Evolutionary conservation across 2,888 invertebrate genomes (phyloP).

Genomic region (Formica aserva): DNA sequence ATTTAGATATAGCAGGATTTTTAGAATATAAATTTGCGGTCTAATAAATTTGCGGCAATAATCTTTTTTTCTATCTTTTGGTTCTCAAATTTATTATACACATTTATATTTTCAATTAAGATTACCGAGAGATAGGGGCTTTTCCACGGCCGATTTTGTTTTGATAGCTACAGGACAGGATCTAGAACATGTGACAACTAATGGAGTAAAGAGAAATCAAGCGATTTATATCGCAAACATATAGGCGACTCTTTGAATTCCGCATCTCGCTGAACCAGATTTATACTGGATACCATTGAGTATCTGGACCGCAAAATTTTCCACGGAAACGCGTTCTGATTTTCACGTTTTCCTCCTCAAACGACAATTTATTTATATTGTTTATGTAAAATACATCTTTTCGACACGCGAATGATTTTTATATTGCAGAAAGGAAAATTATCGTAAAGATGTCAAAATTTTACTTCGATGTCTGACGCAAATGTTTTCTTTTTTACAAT

Average conservation of each 20-base stretch:
- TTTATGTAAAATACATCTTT: slow-evolving; percentile 12
- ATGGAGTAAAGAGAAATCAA: slow-evolving; percentile 16
- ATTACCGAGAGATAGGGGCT: background rate
- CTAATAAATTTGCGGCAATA: slow-evolving; percentile 25
- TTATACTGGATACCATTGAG: background rate
- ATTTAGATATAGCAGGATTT: background rate
- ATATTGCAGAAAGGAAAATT: slow-evolving; percentile 24
- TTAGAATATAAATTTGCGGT: background rate
- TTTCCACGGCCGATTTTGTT: slow-evolving; percentile 13
- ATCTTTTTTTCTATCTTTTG: background rate
- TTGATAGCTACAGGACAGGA: slow-evolving; percentile 1
- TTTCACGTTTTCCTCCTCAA: background rate
- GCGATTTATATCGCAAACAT: background rate
- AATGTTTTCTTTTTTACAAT: background rate
- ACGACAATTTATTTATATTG: background rate
- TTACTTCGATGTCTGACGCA: background rate
- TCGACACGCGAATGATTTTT: background rate
- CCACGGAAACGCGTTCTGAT: slow-evolving; percentile 17
- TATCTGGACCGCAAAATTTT: slow-evolving; percentile 40
- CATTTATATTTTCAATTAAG: background rate
- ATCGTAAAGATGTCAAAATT: slow-evolving; percentile 21
- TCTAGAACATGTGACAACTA: slow-evolving; percentile 8
- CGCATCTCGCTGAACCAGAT: slow-evolving; percentile 13
- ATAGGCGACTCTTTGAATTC: background rate
- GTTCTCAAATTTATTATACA: background rate